Base-by-base conservation (phyloP, 2,888 invertebrate genomes). In the Cataglyphis rosenhaueri region DNA sequence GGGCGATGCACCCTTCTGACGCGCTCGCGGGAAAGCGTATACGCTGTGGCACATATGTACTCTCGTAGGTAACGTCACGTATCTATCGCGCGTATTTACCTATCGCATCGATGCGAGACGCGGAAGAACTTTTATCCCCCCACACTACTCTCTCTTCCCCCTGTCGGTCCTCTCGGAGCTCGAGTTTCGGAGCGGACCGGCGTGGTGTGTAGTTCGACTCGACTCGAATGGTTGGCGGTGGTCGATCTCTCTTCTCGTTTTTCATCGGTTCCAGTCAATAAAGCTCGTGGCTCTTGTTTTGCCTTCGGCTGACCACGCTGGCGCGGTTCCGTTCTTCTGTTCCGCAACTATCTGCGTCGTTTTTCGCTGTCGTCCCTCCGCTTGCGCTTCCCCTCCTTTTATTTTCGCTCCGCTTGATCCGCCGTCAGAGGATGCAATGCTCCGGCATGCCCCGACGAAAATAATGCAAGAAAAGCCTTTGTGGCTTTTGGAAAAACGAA, bases 221-320 rank as follows among this genome's bases (percentile, higher is more conserved):
- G 55, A n/a, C 41, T 38, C 73, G 81, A 29, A 38, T 29, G 38
- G 68, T 41, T 81, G 84, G 74, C 84, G 83, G 82, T 87, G 82
- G 84, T 84, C 89, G 85, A 87, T 90, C 78, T 79, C 81, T 87
- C 88, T 88, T 88, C 90, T 90, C 91, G 91, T 92, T 92, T 92
- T 92, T 92, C 91, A 92, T 92, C 91, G 90, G 91, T 93, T 93
- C 92, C 93, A 92, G 92, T 91, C 92, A 93, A 93, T 93, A 93
- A 93, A 93, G 90, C 90, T 91, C 88, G 88, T 90, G 85, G 91
- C 89, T 91, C 89, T 92, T 92, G 93, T 92, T 92, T 92, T 92
- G 92, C 91, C 91, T 90, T 89, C 85, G 92, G 91, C 91, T 92
- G 92, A 91, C 92, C 92, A 87, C 91, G 86, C 87, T 87, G 88